Evolutionary conservation across 2,113 vertebrate species (phyloP).

Genomic region (Ptychochromis oligacanthus): DNA sequence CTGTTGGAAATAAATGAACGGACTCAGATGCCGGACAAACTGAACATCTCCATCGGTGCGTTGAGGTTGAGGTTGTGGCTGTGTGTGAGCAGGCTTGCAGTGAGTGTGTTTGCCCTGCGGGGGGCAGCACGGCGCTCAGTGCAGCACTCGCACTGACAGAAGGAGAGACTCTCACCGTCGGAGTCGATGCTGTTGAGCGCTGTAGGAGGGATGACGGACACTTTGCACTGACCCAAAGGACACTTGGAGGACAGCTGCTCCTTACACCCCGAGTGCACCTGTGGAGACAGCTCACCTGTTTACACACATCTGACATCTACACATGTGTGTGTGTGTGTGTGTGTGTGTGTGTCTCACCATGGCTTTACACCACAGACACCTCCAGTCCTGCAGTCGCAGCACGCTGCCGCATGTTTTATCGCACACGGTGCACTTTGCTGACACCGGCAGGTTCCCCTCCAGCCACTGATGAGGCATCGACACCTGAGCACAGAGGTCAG

Average conservation of each 20-base stretch:
- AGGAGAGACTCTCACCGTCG: conserved; percentile 83
- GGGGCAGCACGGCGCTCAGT: not conserved
- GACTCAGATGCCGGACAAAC: too few species aligned
- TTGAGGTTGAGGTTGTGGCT: not conserved
- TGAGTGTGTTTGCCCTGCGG: not conserved
- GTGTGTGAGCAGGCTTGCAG: not conserved
- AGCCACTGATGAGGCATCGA: conserved; percentile 99
- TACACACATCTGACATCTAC: not conserved
- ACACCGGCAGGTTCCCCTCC: conserved; percentile 95
- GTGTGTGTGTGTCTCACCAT: conserved; percentile 81
- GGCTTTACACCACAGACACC: conserved; percentile 97
- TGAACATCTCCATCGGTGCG: too few species aligned
- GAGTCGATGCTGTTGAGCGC: conserved; percentile 99
- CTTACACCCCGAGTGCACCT: conserved; percentile 94
- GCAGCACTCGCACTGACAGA: not conserved
- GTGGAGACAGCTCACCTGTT: conserved; percentile 9
- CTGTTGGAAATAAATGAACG: too few species aligned
- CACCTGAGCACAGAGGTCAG: conserved; percentile 79
- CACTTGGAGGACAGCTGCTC: conserved; percentile 91
- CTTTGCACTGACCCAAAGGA: conserved; percentile 95
- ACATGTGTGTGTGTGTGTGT: not conserved
- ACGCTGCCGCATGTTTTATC: conserved; percentile 97
- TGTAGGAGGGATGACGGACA: conserved; percentile 96
- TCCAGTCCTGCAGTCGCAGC: conserved; percentile 94
- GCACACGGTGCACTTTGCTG: conserved; percentile 93